Percentiles rank a stretch among this genome's conserved stretches.
Evolutionary conservation across 2,888 invertebrate species (phyloP).

Genomic region (Cataglyphis livida): DNA sequence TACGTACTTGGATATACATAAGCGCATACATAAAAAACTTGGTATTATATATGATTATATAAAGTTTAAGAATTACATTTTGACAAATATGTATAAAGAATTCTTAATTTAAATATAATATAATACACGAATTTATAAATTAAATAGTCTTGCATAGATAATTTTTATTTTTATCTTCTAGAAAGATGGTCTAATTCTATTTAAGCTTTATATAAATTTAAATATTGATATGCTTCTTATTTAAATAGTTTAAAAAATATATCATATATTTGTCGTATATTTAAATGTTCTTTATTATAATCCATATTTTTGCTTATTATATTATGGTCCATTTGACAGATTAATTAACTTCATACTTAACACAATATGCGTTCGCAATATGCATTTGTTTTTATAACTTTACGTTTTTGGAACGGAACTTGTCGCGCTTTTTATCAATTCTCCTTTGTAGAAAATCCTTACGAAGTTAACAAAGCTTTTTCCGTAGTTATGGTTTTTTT

Average conservation of each 20-base stretch:
- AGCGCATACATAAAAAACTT: neutral
- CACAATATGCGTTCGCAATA: neutral
- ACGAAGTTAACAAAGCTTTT: conserved; percentile 20
- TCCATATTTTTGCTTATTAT: neutral
- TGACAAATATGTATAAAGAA: neutral
- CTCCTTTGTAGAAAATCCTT: neutral
- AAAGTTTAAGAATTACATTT: neutral
- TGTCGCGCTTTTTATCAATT: neutral
- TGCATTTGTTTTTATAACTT: neutral
- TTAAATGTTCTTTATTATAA: neutral
- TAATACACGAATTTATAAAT: neutral
- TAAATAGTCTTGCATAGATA: neutral
- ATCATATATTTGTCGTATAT: neutral
- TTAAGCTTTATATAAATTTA: neutral
- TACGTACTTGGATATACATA: neutral
- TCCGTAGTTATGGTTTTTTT: neutral
- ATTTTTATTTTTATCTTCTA: neutral
- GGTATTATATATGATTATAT: neutral
- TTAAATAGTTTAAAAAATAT: neutral
- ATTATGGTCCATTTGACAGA: neutral
- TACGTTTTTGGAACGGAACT: neutral
- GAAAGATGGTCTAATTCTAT: neutral
- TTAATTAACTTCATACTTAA: conserved; percentile 1
- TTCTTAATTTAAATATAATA: neutral
- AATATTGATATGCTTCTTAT: neutral